Percentiles rank a stretch among this genome's conserved stretches.
Evolutionary conservation across 2,888 invertebrate genomes (phyloP).

Genomic region (Lamellibrachia columna): DNA sequence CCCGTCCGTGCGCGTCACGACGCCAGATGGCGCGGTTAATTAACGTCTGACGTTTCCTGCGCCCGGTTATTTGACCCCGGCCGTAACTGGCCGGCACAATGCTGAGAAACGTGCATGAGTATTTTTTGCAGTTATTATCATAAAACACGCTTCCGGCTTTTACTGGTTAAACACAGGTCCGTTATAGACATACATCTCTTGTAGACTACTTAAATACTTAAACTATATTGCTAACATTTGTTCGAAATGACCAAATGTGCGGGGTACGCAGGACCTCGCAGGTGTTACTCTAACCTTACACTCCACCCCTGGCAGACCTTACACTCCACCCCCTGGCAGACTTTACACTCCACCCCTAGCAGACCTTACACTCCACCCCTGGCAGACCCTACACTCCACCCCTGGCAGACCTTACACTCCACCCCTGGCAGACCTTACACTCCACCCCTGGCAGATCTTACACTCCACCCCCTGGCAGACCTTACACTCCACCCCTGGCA

Average conservation of each 20-base stretch:
- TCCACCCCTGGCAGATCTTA: no score
- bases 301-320: no score
- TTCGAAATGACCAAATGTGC: not conserved
- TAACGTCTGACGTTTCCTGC: not conserved
- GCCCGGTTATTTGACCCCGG: slow-evolving; percentile 2
- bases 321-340: no score
- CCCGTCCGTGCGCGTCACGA: not conserved
- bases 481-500: no score
- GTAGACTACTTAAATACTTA: not conserved
- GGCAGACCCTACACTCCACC: no score
- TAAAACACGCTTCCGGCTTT: not conserved
- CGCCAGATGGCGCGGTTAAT: slow-evolving; percentile 12
- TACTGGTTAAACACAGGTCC: not conserved
- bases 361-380: not conserved
- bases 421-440: no score
- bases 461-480: no score
- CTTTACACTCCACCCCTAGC: not conserved
- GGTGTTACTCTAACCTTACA: no score
- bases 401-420: no score
- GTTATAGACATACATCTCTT: not conserved
- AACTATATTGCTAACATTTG: not conserved
- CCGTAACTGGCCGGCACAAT: not conserved
- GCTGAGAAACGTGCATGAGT: not conserved
- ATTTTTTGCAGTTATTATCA: not conserved
- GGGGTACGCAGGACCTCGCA: not conserved